Conservation (phyloP, 2,113 vertebrate species). For the Gobio gobio region DNA sequence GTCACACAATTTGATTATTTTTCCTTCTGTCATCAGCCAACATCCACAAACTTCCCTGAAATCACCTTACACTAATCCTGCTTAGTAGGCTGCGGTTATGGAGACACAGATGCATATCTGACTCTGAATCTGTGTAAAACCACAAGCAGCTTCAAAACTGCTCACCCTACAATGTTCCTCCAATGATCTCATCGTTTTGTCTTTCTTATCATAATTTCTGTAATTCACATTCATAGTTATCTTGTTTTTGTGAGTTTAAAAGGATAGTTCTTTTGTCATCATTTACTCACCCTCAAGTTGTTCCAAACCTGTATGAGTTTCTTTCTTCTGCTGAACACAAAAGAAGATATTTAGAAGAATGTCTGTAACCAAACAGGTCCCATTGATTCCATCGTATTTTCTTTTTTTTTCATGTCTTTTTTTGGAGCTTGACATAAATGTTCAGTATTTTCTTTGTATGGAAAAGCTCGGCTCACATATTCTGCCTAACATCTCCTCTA, state of each 20-base stretch:
- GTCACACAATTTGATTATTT: constrained; percentile 48
- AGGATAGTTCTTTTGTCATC: not conserved
- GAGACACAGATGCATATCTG: constrained; percentile 4
- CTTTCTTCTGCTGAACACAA: not conserved
- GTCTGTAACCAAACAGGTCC: too few species aligned
- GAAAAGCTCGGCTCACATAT: not conserved
- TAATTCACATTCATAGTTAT: not conserved
- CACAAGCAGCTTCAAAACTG: not conserved
- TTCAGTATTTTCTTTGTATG: not conserved
- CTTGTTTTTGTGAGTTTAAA: not conserved
- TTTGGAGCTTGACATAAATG: not conserved
- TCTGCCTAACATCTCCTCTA: not conserved
- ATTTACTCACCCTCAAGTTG: not conserved
- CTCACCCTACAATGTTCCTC: not conserved
- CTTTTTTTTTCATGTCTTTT: not conserved
- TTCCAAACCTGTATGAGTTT: not conserved
- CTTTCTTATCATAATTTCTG: not conserved
- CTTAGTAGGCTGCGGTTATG: constrained; percentile 20
- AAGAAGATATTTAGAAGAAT: too few species aligned
- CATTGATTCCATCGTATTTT: too few species aligned
- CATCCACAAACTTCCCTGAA: constrained; percentile 33
- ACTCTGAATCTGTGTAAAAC: constrained; percentile 1
- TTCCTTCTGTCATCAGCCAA: constrained; percentile 35
- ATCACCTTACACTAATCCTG: constrained; percentile 44
- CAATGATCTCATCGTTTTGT: not conserved